phyloP scores from a whole-genome alignment of 1,140 invertebrate genomes.

The Chrysomallon squamiferum region DNA sequence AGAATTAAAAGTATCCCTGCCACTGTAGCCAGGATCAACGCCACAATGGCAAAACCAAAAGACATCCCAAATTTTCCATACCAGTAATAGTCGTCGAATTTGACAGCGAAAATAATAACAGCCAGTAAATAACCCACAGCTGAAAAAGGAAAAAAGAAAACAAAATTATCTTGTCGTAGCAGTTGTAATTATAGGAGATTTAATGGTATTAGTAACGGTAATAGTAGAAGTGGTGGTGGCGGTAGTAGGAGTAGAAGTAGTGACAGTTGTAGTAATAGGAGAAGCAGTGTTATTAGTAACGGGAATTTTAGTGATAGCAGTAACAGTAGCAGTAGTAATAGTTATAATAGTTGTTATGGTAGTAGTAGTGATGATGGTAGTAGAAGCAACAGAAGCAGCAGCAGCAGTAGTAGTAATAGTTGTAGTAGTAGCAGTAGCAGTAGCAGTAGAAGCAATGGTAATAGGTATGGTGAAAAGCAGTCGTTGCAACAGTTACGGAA shows the following conservation, averaged over 20 bases:
- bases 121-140: slow-evolving; percentile 18
- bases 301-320: neutral
- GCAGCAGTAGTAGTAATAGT: too few species aligned
- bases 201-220: neutral
- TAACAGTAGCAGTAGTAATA: neutral
- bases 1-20: neutral
- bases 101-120: slow-evolving; percentile 17
- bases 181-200: neutral
- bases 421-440: too few species aligned
- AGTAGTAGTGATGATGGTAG: too few species aligned
- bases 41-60: slow-evolving; percentile 22
- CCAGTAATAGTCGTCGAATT: neutral
- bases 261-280: neutral
- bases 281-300: neutral
- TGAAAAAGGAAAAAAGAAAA: slow-evolving; percentile 4
- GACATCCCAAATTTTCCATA: slow-evolving; percentile 3
- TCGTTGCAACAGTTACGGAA: too few species aligned
- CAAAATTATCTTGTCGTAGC: neutral
- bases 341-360: too few species aligned
- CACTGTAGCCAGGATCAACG: slow-evolving; percentile 3
- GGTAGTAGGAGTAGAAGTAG: neutral
- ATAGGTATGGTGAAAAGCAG: too few species aligned
- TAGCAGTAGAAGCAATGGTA: too few species aligned
- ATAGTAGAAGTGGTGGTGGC: neutral
- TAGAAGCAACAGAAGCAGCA: too few species aligned